phyloP scores from a whole-genome alignment of 2,888 invertebrate genomes.

The Plagodis dolabraria region DNA sequence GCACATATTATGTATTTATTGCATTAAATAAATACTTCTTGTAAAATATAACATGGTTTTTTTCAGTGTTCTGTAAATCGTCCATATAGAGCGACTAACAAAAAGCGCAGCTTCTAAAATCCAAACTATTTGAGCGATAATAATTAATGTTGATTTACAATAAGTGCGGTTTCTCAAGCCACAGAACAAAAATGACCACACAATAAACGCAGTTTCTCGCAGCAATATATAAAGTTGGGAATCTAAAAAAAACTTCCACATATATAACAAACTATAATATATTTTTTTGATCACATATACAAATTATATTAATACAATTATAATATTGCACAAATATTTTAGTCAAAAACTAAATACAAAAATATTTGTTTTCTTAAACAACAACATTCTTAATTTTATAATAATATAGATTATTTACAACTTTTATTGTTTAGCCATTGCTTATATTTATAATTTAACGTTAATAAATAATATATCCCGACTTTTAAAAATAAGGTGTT shows the following conservation, averaged over 20 bases:
- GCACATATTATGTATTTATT: no score
- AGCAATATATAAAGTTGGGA: no score
- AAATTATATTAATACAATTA: conserved; percentile 42
- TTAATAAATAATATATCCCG: conserved; percentile 4
- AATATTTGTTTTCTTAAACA: conserved; percentile 28
- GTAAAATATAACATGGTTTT: no score
- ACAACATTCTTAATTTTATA: conserved; percentile 19
- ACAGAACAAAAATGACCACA: no score
- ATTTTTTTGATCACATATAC: conserved; percentile 44
- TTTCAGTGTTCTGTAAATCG: no score
- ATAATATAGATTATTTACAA: conserved; percentile 22
- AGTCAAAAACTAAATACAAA: conserved; percentile 44
- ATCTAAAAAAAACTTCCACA: not conserved
- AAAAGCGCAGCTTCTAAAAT: no score
- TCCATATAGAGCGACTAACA: no score
- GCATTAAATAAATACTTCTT: no score
- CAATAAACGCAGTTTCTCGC: no score
- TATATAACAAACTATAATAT: conserved; percentile 57
- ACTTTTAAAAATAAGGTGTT: not conserved
- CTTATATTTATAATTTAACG: conserved; percentile 15
- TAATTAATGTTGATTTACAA: no score
- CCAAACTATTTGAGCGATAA: no score
- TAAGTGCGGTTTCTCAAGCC: no score
- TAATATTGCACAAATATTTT: conserved; percentile 62
- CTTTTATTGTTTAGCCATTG: conserved; percentile 17